A percentile compares a stretch with the other conserved stretches of the same genome.
Conservation (phyloP, 2,113 vertebrate genomes). For the Balaenoptera acutorostrata region DNA sequence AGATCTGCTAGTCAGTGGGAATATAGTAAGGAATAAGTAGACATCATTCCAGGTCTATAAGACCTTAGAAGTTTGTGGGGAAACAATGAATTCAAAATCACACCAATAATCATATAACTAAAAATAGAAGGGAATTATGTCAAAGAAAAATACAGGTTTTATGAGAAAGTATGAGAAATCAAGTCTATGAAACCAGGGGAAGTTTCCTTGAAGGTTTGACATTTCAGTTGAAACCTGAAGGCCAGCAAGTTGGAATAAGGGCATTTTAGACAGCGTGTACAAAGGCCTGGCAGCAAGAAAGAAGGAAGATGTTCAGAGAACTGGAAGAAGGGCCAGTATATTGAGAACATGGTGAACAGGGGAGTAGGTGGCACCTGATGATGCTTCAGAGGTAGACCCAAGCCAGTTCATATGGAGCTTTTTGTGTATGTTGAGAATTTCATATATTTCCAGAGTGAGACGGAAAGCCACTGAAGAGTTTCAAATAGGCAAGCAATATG, state of each 20-base stretch:
- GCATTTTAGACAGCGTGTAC: not conserved
- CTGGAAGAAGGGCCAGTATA: not conserved
- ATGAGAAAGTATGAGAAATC: not conserved
- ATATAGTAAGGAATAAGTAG: not conserved
- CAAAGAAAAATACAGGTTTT: not conserved
- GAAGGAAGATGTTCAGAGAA: not conserved
- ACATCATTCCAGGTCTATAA: not conserved
- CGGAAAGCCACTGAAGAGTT: not conserved
- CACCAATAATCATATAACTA: not conserved
- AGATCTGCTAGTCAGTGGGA: not conserved
- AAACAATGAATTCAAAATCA: not conserved
- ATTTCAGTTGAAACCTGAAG: not conserved
- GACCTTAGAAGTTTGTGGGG: not conserved
- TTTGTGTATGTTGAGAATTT: not conserved
- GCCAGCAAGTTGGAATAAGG: not conserved
- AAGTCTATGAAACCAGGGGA: not conserved
- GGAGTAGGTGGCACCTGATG: not conserved
- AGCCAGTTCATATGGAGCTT: not conserved
- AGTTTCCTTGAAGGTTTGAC: not conserved
- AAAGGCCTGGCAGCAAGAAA: not conserved
- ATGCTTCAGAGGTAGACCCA: not conserved
- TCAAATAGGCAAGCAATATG: not conserved
- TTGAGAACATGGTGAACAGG: accelerated
- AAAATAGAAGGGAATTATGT: not conserved
- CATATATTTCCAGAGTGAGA: not conserved